Base-by-base conservation (phyloP, 2,888 invertebrate species). In the Subacronicta megacephala region DNA sequence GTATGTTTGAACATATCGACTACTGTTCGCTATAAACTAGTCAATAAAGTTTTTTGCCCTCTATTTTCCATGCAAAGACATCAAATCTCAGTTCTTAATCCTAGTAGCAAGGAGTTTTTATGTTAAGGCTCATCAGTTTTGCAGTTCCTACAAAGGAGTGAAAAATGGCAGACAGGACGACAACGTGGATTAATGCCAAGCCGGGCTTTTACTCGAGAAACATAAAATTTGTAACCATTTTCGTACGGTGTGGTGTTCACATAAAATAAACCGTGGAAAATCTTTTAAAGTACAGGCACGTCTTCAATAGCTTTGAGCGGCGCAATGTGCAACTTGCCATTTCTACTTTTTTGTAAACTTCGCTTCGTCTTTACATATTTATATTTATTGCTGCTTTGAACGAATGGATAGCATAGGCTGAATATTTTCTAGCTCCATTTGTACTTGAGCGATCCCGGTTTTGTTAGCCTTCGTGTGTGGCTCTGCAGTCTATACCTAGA, bases 201-300 rank as follows among this genome's bases (percentile, higher is more conserved):
- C n/a, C 18, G 15, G 23, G 56, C 45, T 51, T 61, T 58, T 66
- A 58, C 51, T 53, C 29, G 45, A 33, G 35, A 50, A 59, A 72
- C 62, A 59, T 67, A 67, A 59, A 59, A 58, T 67, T 55, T 70
- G 49, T 70, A 55, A 59, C 67, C 68, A 67, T 72, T 60, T 72
- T 51, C 49, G 63, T 72, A 51, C 40, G 36, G 66, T 70, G 47
- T 44, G 36, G 66, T 70, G 47, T 44, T 52, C 52, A 70, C 71
- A 46, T 56, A 50, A 60, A 64, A 50, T 55, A 42, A 51, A 61
- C 61, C 66, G 51, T 61, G 42, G 55, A 55, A 50, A 65, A 60
- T 68, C 26, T 44, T 44, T 49, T 40, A 38, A 49, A 42, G 44
- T 50, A 50, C 44, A 37, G 16, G 35, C 52, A 51, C 35, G 49